A percentile compares a stretch with the other conserved stretches of the same genome.
These are phyloP conservation scores for Strigamia crassipes DNA, from an alignment of 2,888 invertebrate species.

Conservation along the genomic window DNA sequence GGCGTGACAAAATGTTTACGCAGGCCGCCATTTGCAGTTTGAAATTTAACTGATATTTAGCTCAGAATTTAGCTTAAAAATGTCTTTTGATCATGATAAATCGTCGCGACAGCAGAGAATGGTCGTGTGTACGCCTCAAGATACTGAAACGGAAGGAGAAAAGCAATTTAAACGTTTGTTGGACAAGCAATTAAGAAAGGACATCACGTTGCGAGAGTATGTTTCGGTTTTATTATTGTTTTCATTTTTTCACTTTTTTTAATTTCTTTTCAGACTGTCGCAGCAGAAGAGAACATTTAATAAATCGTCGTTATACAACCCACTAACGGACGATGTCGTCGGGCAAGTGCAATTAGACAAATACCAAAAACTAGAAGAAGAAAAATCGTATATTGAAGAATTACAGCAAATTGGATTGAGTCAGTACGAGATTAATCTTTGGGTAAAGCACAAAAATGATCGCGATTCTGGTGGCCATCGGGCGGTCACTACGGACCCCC, in stretches of 20 bases:
- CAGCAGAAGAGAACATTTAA: not conserved
- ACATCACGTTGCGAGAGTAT: constrained; percentile 39
- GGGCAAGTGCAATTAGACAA: not conserved
- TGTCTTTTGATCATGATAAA: not conserved
- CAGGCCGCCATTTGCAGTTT: too few species aligned
- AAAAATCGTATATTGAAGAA: not conserved
- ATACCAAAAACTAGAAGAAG: constrained; percentile 1
- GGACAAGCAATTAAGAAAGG: constrained; percentile 44
- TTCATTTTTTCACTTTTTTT: not conserved
- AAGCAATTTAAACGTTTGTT: constrained; percentile 45
- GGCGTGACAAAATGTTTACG: too few species aligned
- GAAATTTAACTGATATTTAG: too few species aligned
- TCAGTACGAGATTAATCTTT: not conserved
- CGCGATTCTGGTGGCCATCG: too few species aligned
- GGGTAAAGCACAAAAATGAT: not conserved
- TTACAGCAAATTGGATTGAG: constrained; percentile 6
- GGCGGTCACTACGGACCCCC: too few species aligned
- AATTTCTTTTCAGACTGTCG: not conserved
- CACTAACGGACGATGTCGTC: not conserved
- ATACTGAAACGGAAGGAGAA: constrained; percentile 46
- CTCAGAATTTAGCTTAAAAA: not conserved
- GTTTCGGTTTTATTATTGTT: not conserved
- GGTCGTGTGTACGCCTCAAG: not conserved
- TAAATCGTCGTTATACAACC: not conserved
- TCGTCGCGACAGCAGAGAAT: not conserved